Percentiles rank a stretch among this genome's conserved stretches.
phyloP scores from a whole-genome alignment of 2,888 invertebrate species.

The Mechanitis messenoides region DNA sequence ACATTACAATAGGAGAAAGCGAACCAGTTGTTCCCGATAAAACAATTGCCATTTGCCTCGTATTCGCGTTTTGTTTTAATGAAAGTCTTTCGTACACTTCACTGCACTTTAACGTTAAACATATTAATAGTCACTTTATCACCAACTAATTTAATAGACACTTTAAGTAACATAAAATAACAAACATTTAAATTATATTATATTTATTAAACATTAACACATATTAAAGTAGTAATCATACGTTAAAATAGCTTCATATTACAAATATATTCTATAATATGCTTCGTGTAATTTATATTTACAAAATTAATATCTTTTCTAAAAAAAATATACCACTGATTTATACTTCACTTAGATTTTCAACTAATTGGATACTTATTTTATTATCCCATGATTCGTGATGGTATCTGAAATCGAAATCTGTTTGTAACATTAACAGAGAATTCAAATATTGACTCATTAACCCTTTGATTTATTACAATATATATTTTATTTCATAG shows the following conservation, averaged over 20 bases:
- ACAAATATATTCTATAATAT: too few species aligned
- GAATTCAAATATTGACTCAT: constrained; percentile 41
- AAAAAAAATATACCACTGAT: too few species aligned
- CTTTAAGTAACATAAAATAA: too few species aligned
- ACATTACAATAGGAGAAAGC: constrained; percentile 23
- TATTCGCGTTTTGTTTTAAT: constrained; percentile 18
- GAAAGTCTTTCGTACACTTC: constrained; percentile 13
- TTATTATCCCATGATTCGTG: background rate
- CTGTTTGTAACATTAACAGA: constrained; percentile 32
- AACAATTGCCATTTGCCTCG: constrained; percentile 17
- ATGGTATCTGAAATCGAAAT: constrained; percentile 13
- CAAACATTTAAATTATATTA: too few species aligned
- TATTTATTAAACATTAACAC: too few species aligned
- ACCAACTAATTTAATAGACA: too few species aligned
- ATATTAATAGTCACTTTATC: too few species aligned
- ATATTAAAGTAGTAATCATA: too few species aligned
- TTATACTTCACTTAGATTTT: background rate
- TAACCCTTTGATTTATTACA: constrained; percentile 45
- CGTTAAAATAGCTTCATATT: too few species aligned
- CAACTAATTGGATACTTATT: background rate
- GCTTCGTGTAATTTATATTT: too few species aligned
- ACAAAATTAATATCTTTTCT: too few species aligned
- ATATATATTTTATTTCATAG: background rate
- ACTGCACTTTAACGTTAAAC: too few species aligned
- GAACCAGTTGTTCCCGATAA: constrained; percentile 16